A percentile compares a stretch with the other conserved stretches of the same genome.
phyloP scores from a whole-genome alignment of 2,797 vertebrate species.

The Phrynocephalus guinanensis region DNA sequence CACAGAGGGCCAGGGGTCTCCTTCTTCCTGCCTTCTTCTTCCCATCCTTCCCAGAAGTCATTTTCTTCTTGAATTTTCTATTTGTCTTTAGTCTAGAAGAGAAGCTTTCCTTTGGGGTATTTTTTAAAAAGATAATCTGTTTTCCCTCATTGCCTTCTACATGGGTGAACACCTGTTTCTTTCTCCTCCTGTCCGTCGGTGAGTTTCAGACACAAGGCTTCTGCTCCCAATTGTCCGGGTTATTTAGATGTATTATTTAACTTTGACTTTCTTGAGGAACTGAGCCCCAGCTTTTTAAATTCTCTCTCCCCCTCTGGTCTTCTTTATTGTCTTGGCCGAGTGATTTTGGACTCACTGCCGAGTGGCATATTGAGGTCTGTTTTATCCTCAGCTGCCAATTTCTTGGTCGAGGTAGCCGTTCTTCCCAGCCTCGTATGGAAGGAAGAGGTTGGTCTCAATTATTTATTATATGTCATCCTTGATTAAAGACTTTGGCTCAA shows the following conservation, averaged over 20 bases:
- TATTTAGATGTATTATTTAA: not conserved
- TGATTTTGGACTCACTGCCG: not conserved
- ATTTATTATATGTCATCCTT: conserved; percentile 42
- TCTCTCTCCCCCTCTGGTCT: not conserved
- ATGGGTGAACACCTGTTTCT: not conserved
- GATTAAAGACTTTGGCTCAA: conserved; percentile 39
- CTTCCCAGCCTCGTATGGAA: conserved; percentile 7
- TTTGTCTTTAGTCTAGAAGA: not conserved
- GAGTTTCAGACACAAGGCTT: conserved; percentile 2
- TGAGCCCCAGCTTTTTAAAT: not conserved
- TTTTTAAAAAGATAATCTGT: not conserved
- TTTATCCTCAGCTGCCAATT: conserved; percentile 17
- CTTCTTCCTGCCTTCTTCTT: not conserved
- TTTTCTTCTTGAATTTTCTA: not conserved
- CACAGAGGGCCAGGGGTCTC: not conserved
- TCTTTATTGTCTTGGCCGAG: not conserved
- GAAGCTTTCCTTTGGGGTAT: conserved; percentile 19
- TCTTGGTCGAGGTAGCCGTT: conserved; percentile 21
- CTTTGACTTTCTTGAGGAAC: not conserved
- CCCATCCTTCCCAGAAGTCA: not conserved
- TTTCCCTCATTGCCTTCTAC: conserved; percentile 3
- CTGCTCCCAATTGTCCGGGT: conserved; percentile 10
- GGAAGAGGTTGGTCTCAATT: conserved; percentile 34
- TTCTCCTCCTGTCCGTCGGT: not conserved
- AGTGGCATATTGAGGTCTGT: not conserved